Percentiles rank a stretch among this genome's conserved stretches.
Conservation (phyloP, 1,140 invertebrate genomes). For the Melipona quadrifasciata region DNA sequence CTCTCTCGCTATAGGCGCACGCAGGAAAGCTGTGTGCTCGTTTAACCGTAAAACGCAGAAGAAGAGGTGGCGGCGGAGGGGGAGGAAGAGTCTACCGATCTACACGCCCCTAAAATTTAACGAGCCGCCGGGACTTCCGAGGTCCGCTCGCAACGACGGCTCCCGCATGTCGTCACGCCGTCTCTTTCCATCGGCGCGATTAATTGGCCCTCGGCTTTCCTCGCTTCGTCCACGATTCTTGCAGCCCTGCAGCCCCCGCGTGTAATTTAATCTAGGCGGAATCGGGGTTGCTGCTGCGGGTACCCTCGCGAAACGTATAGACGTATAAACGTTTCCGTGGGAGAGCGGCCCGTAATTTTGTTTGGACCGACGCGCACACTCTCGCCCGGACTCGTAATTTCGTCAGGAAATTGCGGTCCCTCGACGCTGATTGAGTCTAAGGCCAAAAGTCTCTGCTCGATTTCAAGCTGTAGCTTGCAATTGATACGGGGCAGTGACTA, state of each 20-base stretch:
- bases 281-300: slow-evolving; percentile 53
- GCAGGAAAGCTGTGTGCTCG: slow-evolving; percentile 34
- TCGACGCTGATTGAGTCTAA: slow-evolving; percentile 9
- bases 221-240: slow-evolving; percentile 31
- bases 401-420: slow-evolving; percentile 31
- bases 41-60: slow-evolving; percentile 49
- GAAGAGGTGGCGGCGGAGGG: neutral
- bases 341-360: slow-evolving; percentile 38
- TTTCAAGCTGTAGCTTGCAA: too few species aligned
- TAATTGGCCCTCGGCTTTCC: slow-evolving; percentile 64
- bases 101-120: slow-evolving; percentile 70
- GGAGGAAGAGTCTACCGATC: slow-evolving; percentile 34
- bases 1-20: slow-evolving; percentile 28
- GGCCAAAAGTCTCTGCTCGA: neutral
- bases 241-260: neutral
- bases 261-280: slow-evolving; percentile 64
- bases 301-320: neutral
- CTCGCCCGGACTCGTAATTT: slow-evolving; percentile 11
- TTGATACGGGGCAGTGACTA: too few species aligned
- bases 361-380: slow-evolving; percentile 10
- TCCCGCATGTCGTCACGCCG: slow-evolving; percentile 65
- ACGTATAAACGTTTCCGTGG: slow-evolving; percentile 31
- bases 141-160: slow-evolving; percentile 46
- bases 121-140: slow-evolving; percentile 52
- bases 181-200: slow-evolving; percentile 54